Conservation (phyloP, 2,888 invertebrate species). For the Gerosis bhagava region DNA sequence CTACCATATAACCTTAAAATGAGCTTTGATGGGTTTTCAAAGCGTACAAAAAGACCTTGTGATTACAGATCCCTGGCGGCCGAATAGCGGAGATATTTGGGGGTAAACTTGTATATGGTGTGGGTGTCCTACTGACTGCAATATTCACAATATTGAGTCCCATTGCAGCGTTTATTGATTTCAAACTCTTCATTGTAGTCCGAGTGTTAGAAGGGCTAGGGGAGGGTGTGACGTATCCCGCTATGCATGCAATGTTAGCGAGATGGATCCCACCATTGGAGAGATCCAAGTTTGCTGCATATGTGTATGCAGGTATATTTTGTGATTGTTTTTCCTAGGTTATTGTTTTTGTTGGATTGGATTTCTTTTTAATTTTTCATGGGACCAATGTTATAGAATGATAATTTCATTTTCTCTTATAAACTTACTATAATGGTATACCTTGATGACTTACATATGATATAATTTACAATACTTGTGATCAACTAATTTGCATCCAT, state of each 20-base stretch:
- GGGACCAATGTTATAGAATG: no score
- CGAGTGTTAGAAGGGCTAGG: slow-evolving; percentile 92
- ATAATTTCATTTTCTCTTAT: no score
- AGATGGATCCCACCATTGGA: slow-evolving; percentile 97
- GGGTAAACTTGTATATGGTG: slow-evolving; percentile 93
- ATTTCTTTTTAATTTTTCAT: no score
- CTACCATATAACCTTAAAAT: no score
- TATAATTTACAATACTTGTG: no score
- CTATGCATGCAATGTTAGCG: slow-evolving; percentile 96
- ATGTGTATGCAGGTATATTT: slow-evolving; percentile 93
- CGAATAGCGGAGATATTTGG: slow-evolving; percentile 93
- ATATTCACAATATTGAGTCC: slow-evolving; percentile 93
- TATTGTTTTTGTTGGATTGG: no score
- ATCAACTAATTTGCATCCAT: no score
- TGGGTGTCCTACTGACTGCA: slow-evolving; percentile 91
- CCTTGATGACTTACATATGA: no score
- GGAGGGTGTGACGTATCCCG: slow-evolving; percentile 96
- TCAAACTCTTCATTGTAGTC: slow-evolving; percentile 87
- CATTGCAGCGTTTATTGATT: slow-evolving; percentile 87
- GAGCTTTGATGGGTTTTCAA: no score
- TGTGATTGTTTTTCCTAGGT: no score
- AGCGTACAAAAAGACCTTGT: no score
- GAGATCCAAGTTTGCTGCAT: slow-evolving; percentile 93
- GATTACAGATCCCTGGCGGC: slow-evolving; percentile 87
- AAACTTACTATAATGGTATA: no score